These are phyloP conservation scores for Drosophila tani DNA, from an alignment of 1,140 invertebrate species.

Conservation along the genomic window DNA sequence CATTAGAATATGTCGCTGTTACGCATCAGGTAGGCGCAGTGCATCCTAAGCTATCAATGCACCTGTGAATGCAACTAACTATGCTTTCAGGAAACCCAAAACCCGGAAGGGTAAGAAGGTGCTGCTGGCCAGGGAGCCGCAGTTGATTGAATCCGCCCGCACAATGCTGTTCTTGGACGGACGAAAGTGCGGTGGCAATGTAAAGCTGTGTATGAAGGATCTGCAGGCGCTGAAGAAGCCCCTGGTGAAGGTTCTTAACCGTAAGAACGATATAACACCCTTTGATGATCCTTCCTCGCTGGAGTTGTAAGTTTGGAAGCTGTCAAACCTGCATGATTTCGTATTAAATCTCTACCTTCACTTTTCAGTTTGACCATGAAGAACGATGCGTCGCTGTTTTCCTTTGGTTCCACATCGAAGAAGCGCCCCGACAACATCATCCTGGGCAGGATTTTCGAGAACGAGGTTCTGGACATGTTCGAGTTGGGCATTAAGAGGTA, in stretches of 20 bases:
- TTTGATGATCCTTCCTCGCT: conserved; percentile 94
- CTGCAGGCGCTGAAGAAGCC: conserved; percentile 95
- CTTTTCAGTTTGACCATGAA: conserved; percentile 90
- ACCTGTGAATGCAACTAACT: background rate
- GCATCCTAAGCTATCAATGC: background rate
- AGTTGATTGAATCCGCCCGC: conserved; percentile 95
- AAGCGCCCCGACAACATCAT: conserved; percentile 97
- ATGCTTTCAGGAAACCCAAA: conserved; percentile 89
- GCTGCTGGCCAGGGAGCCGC: conserved; percentile 92
- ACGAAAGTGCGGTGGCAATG: conserved; percentile 91
- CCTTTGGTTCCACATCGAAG: conserved; percentile 96
- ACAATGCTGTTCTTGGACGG: conserved; percentile 94
- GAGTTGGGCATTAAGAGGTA: conserved; percentile 96
- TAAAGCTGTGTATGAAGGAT: conserved; percentile 93
- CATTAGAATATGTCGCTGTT: conserved; percentile 71
- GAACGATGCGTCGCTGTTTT: conserved; percentile 95
- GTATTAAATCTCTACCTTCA: conserved; percentile 4
- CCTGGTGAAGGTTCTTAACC: conserved; percentile 90
- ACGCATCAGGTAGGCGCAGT: conserved; percentile 66
- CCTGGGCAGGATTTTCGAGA: conserved; percentile 95
- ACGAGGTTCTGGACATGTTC: conserved; percentile 97
- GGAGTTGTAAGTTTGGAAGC: conserved; percentile 87
- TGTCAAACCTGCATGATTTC: background rate
- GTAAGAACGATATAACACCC: conserved; percentile 93
- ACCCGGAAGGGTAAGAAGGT: conserved; percentile 95